Evolutionary conservation across 1,140 invertebrate species (phyloP).

Genomic region (Nebria ingens): DNA sequence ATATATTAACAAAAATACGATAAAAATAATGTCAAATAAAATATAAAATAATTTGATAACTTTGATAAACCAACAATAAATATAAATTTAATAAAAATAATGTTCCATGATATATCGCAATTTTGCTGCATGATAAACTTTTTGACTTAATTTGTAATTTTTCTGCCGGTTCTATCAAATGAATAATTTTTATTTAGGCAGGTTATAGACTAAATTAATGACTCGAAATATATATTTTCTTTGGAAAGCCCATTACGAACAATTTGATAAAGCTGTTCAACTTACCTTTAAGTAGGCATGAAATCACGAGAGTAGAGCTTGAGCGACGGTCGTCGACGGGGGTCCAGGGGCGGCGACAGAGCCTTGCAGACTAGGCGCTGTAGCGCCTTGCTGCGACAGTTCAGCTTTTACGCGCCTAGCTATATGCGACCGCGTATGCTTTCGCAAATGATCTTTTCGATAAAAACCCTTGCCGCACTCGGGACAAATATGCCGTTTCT

Average conservation of each 20-base stretch:
- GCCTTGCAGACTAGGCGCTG: constrained; percentile 20
- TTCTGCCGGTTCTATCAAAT: too few relatives aligned
- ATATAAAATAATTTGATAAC: too few relatives aligned
- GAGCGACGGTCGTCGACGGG: not conserved
- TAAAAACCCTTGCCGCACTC: constrained; percentile 77
- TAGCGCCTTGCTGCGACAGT: constrained; percentile 48
- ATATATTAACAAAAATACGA: too few relatives aligned
- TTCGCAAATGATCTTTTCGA: constrained; percentile 65
- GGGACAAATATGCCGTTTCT: constrained; percentile 74
- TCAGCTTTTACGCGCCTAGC: constrained; percentile 71
- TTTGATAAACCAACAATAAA: too few relatives aligned
- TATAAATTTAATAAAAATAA: too few relatives aligned
- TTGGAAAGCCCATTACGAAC: constrained; percentile 3
- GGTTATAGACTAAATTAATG: too few relatives aligned
- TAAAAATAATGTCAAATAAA: too few relatives aligned
- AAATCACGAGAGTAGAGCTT: constrained; percentile 1
- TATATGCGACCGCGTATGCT: constrained; percentile 72
- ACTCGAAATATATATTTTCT: not conserved
- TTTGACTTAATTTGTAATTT: too few relatives aligned
- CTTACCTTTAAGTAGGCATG: constrained; percentile 1
- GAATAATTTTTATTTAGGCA: too few relatives aligned
- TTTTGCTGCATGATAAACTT: too few relatives aligned
- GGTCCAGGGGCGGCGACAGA: constrained; percentile 24
- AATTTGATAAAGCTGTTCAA: not conserved
- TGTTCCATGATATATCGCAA: too few relatives aligned